A percentile compares a stretch with the other conserved stretches of the same genome.
These are phyloP conservation scores for Echinops telfairi DNA, from an alignment of 2,113 vertebrate genomes.

Conservation along the genomic window DNA sequence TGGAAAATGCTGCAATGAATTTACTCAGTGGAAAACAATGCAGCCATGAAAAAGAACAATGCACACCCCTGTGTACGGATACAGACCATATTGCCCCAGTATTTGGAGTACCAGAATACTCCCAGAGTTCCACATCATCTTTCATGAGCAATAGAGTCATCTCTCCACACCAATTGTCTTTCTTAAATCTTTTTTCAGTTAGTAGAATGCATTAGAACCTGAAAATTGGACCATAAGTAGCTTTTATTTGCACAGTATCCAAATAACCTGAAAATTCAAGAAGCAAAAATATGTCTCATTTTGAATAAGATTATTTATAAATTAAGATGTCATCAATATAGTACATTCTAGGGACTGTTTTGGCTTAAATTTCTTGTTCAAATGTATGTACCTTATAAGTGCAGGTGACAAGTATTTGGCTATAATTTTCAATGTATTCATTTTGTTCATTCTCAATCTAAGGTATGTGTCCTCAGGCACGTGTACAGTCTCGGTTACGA, in stretches of 20 bases:
- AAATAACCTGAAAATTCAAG: not conserved
- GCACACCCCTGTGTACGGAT: not conserved
- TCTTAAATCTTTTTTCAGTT: not conserved
- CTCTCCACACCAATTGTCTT: not conserved
- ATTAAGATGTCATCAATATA: slow-evolving; percentile 13
- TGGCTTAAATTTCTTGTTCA: not conserved
- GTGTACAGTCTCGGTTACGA: no score
- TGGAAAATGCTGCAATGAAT: not conserved
- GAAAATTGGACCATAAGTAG: not conserved
- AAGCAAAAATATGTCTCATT: slow-evolving; percentile 11
- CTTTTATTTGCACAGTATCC: not conserved
- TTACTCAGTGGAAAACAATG: not conserved
- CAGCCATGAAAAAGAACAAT: not conserved
- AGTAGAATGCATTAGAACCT: not conserved
- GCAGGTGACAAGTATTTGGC: not conserved
- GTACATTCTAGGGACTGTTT: not conserved
- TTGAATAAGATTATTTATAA: not conserved
- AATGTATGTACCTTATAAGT: slow-evolving; percentile 17
- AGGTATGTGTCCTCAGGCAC: not conserved
- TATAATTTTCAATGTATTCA: no score
- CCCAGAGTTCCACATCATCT: not conserved
- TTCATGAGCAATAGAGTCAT: slow-evolving; percentile 20
- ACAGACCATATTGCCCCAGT: not conserved
- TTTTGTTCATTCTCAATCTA: not conserved
- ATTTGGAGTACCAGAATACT: not conserved